A percentile compares a stretch with the other conserved stretches of the same genome.
Conservation (phyloP, 2,888 invertebrate genomes). For the Luperina nickerlii region DNA sequence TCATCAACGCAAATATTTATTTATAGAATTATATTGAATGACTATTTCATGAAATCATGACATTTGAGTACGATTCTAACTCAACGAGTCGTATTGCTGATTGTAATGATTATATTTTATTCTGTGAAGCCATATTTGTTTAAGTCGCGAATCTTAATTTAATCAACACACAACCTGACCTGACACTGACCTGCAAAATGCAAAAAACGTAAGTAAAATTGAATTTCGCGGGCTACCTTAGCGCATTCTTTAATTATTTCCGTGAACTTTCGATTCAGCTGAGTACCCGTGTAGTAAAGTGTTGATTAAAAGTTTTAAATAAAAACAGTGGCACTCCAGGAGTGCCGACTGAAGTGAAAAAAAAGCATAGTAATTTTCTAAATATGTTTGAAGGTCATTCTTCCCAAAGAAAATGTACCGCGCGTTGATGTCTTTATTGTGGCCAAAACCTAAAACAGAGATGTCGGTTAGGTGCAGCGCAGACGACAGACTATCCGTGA, state of each 20-base stretch:
- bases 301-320: background rate
- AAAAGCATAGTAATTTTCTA: too few relatives aligned
- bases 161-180: too few relatives aligned
- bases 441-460: too few relatives aligned
- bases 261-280: background rate
- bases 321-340: background rate
- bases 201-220: background rate
- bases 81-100: background rate
- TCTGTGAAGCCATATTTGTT: too few relatives aligned
- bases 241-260: background rate
- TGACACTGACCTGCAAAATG: too few relatives aligned
- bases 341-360: too few relatives aligned
- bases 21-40: background rate
- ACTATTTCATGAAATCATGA: background rate
- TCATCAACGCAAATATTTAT: background rate
- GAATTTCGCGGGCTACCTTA: background rate
- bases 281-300: background rate
- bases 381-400: too few relatives aligned
- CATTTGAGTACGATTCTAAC: background rate
- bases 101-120: background rate
- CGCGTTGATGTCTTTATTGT: too few relatives aligned
- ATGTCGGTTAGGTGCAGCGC: too few relatives aligned
- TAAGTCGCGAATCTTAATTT: too few relatives aligned
- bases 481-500: too few relatives aligned
- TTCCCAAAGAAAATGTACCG: too few relatives aligned